Evolutionary conservation across 1,140 invertebrate species (phyloP), one percentile per base, ranked within the genome.

Genomic region (Mactra quadrangularis): DNA sequence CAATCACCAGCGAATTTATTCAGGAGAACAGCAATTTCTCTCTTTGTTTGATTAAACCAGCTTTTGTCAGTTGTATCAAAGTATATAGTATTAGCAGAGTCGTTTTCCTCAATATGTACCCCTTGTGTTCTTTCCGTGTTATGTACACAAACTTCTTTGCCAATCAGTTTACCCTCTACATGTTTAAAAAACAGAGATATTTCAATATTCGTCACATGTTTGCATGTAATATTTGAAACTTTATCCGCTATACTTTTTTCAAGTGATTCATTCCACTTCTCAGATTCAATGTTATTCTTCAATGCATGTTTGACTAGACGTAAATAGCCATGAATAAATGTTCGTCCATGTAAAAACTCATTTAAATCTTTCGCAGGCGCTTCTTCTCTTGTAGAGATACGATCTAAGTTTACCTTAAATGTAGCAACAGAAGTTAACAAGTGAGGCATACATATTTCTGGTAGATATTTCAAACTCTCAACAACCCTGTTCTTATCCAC

Each of bases 381-480:
- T 1, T 70, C 62, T 2, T 41, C 64, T 50, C 27, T 31, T 1
- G 7, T 1, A 9, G 47, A 19, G 15, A 68, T 68, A 50, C 47
- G 25, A 47, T 68, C 41, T 2, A 68, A 25, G n/a, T 86, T 77
- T 19, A 91, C 38, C 4, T 50, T 41, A 77, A 87, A 85, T 17
- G 75, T 66, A 13, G 90, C 85, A 22, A 88, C 15, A 7, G 77
- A 22, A 35, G 83, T 84, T 29, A 91, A 68, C 22, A 87, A 72
- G 11, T 74, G 59, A 13, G 88, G 86, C 11, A 74, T 53, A 31
- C 15, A 81, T 53, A n/a, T 83, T 27, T 27, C 53, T 22, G 25
- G 89, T 86, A 22, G 87, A 71, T 50, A 47, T 57, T 47, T 74
- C 38, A n/a, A 87, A 74, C 25, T 9, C 19, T 31, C 45, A 25